Percentiles rank a stretch among this genome's conserved stretches.
phyloP scores from a whole-genome alignment of 2,797 vertebrate genomes.

The Onychomys torridus region DNA sequence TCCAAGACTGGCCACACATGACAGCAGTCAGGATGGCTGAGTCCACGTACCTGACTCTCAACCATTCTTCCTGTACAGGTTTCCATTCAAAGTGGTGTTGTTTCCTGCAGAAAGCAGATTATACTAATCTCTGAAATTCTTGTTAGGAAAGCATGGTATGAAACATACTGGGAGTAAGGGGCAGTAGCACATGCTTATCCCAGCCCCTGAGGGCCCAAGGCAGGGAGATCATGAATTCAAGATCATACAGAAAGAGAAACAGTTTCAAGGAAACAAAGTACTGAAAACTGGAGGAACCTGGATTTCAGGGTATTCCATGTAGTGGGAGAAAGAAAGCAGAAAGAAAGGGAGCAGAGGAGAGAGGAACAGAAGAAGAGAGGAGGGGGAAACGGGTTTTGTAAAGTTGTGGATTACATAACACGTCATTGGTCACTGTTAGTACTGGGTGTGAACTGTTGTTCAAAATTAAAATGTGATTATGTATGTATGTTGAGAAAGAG shows the following conservation, averaged over 20 bases:
- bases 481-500: background rate
- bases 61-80: background rate
- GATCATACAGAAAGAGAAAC: background rate
- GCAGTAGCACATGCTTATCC: background rate
- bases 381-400: background rate
- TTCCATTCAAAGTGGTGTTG: background rate
- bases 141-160: background rate
- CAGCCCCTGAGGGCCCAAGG: background rate
- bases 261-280: background rate
- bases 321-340: no score
- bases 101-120: slow-evolving; percentile 1
- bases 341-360: background rate
- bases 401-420: background rate
- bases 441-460: background rate
- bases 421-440: background rate
- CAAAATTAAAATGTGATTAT: background rate
- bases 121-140: background rate
- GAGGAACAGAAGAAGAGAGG: no score
- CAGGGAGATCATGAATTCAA: background rate
- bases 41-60: background rate
- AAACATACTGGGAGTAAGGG: background rate
- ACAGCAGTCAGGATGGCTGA: background rate
- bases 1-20: background rate
- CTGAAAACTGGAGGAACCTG: background rate
- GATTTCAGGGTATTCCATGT: background rate